Evolutionary conservation across 2,888 invertebrate genomes (phyloP), one percentile per base, ranked within the genome.

Genomic region (Arenicola marina): DNA sequence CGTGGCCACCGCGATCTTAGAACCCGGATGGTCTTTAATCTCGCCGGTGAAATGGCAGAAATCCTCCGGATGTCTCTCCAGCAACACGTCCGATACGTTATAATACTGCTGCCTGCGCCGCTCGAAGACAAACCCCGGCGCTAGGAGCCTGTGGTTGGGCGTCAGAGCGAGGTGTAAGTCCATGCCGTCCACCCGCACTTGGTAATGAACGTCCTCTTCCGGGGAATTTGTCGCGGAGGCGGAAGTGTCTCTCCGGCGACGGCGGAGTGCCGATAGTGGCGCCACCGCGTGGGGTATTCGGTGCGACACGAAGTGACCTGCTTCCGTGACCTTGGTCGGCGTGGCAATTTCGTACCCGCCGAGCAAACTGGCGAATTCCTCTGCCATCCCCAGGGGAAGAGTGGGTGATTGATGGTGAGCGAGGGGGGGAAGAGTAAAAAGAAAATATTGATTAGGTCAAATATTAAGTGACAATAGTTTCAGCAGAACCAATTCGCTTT

Each of bases 1-100:
- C 24, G 92, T 88, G 18, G 92, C 92, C 61, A 93, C 80, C 24
- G 92, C 92, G 56, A 92, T 90, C 68, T 85, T 87, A 43, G 92
- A 92, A 61, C 85, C 84, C 4, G 87, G 84, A 70, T 91, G 89
- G 51, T 90, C 91, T 59, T 88, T 85, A 65, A 93, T 87, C 73
- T 87, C 85, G 71, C 93, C 93, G 63, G 89, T 89, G 84, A 90
- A 92, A 85, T 92, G 92, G 82, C 93, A 93, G 7, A 53, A 32
- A 28, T 28, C 15, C 31, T 32, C 33, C 7, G 7, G 4, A 32
- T 28, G 24, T 24, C 11, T 7, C 32, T 15, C 24, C 7, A 53
- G 7, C 15, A 15, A 11, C 15, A 24, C 7, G 29, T 32, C 53
- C 7, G 53, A 53, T 24, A 53, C 31, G 32, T 53, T 53, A 7